A percentile compares a stretch with the other conserved stretches of the same genome.
Evolutionary conservation across 2,113 vertebrate genomes (phyloP).

Genomic region (Zosterops pallidus): DNA sequence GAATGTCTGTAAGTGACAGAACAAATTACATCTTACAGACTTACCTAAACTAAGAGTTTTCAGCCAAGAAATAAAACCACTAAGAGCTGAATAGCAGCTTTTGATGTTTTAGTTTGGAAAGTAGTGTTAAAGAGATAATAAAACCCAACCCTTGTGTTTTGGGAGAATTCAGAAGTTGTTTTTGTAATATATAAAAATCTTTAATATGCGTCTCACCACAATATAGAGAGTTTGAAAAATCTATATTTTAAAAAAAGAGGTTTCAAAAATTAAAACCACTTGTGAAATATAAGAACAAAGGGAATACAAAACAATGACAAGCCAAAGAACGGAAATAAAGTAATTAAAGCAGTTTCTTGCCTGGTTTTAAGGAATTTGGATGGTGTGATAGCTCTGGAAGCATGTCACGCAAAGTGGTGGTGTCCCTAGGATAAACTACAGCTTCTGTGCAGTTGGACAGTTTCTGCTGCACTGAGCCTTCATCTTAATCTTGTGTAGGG

Average conservation of each 20-base stretch:
- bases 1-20: neutral
- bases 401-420: neutral
- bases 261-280: conserved; percentile 7
- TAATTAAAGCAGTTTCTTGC: conserved; percentile 18
- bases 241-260: neutral
- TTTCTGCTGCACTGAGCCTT: neutral
- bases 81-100: neutral
- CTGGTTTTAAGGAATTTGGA: neutral
- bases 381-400: neutral
- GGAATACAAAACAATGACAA: neutral
- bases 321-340: neutral
- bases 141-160: neutral
- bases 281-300: conserved; percentile 26
- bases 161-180: conserved; percentile 8
- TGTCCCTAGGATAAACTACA: neutral
- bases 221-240: neutral
- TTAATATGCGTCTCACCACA: neutral
- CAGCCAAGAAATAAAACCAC: neutral
- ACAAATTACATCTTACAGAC: neutral
- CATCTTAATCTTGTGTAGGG: neutral
- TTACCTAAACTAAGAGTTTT: neutral
- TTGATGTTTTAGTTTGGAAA: conserved; percentile 7
- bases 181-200: neutral
- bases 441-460: neutral
- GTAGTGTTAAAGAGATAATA: neutral